Percentiles rank a stretch among this genome's conserved stretches.
Evolutionary conservation across 1,140 invertebrate genomes (phyloP).

Genomic region (Pogonomyrmex californicus): DNA sequence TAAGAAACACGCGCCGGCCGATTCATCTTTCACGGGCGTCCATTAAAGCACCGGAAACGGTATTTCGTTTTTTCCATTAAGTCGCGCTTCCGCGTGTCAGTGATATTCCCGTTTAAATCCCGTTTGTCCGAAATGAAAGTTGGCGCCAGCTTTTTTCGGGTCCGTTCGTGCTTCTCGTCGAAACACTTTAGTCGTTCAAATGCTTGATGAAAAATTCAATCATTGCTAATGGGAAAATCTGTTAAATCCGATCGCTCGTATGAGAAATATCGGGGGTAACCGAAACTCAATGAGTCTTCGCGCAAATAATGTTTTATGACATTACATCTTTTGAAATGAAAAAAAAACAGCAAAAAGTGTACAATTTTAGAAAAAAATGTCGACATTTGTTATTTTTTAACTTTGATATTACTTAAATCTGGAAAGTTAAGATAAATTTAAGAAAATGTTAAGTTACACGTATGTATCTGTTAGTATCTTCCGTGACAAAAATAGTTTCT

Average conservation of each 20-base stretch:
- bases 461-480: not conserved
- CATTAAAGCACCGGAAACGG: constrained; percentile 54
- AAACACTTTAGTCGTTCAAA: constrained; percentile 22
- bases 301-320: constrained; percentile 20
- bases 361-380: not conserved
- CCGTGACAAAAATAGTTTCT: not conserved
- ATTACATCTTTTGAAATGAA: not conserved
- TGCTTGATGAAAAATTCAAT: constrained; percentile 62
- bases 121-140: constrained; percentile 51
- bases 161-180: not conserved
- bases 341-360: not conserved
- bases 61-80: constrained; percentile 64
- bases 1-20: constrained; percentile 35
- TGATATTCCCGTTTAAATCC: constrained; percentile 60
- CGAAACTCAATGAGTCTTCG: constrained; percentile 9
- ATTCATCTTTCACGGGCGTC: constrained; percentile 30
- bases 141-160: constrained; percentile 26
- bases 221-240: constrained; percentile 53
- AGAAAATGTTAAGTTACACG: not conserved
- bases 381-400: not conserved
- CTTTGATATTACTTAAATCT: not conserved
- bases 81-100: constrained; percentile 40
- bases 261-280: not conserved
- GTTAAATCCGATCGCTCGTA: constrained; percentile 25
- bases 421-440: not conserved